phyloP scores from a whole-genome alignment of 2,797 vertebrate species.

The Danionella dracula region DNA sequence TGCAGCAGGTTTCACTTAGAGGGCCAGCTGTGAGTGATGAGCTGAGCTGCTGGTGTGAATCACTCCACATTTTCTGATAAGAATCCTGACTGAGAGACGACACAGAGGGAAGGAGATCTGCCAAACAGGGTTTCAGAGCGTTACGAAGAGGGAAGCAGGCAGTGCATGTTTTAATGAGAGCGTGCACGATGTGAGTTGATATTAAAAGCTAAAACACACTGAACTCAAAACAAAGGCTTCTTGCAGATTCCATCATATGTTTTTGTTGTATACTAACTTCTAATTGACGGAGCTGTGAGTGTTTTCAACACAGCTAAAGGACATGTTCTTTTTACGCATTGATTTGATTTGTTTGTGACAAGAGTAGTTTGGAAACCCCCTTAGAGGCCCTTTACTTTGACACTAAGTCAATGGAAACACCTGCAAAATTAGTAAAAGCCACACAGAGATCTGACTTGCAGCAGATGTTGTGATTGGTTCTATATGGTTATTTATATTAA shows the following conservation, averaged over 20 bases:
- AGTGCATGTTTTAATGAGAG: constrained; percentile 53
- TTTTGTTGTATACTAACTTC: neutral
- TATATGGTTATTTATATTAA: constrained; percentile 2
- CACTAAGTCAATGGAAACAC: constrained; percentile 24
- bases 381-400: constrained; percentile 20
- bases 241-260: neutral
- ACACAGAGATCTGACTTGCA: constrained; percentile 1
- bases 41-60: constrained; percentile 43
- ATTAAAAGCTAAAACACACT: constrained; percentile 4
- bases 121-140: constrained; percentile 48
- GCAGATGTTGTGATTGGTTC: constrained; percentile 16
- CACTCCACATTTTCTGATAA: constrained; percentile 26
- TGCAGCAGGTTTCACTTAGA: constrained; percentile 68
- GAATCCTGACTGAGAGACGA: too few relatives aligned
- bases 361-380: constrained; percentile 25
- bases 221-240: constrained; percentile 7
- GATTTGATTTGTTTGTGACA: constrained; percentile 11
- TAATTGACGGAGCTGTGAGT: constrained; percentile 7
- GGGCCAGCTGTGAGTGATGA: constrained; percentile 46
- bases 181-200: neutral
- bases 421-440: constrained; percentile 27
- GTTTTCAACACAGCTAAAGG: constrained; percentile 15
- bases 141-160: constrained; percentile 58
- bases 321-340: neutral
- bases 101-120: too few relatives aligned